These are phyloP conservation scores for Gymnoscopelus microlampas DNA, from an alignment of 2,797 vertebrate genomes.

Conservation along the genomic window DNA sequence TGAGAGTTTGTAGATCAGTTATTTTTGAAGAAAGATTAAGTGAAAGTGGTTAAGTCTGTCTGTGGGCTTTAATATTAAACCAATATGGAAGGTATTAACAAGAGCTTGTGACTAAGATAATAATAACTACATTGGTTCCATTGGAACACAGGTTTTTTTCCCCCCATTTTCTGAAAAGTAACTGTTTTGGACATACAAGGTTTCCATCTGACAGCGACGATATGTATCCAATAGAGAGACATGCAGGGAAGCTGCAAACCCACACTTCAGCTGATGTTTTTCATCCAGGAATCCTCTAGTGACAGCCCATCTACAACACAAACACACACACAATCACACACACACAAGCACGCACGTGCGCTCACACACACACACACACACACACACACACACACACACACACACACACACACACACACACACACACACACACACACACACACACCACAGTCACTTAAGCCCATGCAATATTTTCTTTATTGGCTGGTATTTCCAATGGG, in stretches of 20 bases:
- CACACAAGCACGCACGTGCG: slow-evolving; percentile 8
- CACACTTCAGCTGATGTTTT: slow-evolving; percentile 13
- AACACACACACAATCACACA: slow-evolving; percentile 8
- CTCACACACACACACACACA: slow-evolving; percentile 3
- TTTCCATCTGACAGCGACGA: too few relatives aligned
- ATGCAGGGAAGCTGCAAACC: slow-evolving; percentile 23
- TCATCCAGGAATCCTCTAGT: slow-evolving; percentile 9
- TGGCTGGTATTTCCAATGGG: slow-evolving; percentile 13
- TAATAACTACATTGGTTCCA: too few relatives aligned
- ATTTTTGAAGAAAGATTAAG: too few relatives aligned
- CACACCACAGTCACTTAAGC: neutral
- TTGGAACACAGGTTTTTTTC: too few relatives aligned
- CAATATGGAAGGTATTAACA: too few relatives aligned
- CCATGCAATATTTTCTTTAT: slow-evolving; percentile 5
- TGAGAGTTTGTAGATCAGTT: too few relatives aligned
- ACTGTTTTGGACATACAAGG: too few relatives aligned
- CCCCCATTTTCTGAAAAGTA: too few relatives aligned
- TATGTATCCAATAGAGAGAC: neutral
- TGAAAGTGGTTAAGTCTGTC: too few relatives aligned
- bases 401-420: slow-evolving; percentile 7
- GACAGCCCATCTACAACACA: neutral
- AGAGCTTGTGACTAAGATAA: too few relatives aligned
- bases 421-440: neutral
- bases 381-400: slow-evolving; percentile 1
- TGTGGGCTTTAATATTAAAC: too few relatives aligned